phyloP scores from a whole-genome alignment of 2,797 vertebrate genomes.

The Leptoclinus maculatus region DNA sequence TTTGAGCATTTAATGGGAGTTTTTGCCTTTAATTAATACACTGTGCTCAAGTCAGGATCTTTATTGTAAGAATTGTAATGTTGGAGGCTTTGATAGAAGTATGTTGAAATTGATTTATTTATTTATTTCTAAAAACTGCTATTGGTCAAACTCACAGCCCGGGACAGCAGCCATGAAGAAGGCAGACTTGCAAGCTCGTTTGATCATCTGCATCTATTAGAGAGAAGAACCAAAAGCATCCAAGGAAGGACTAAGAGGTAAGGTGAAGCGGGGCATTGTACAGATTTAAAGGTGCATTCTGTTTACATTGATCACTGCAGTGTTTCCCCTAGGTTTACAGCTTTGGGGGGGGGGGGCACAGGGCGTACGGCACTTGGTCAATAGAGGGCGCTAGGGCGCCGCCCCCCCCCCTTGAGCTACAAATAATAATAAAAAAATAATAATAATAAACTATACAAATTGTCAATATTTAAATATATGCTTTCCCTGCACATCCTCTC shows the following conservation, averaged over 20 bases:
- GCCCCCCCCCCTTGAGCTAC: too few species aligned
- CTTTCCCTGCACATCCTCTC: too few species aligned
- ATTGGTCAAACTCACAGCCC: slow-evolving; percentile 17
- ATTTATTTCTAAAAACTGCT: not conserved
- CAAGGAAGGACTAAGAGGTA: slow-evolving; percentile 35
- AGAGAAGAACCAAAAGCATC: slow-evolving; percentile 20
- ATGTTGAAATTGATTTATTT: not conserved
- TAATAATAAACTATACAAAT: too few species aligned
- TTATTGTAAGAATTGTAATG: not conserved
- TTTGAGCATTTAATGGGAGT: not conserved
- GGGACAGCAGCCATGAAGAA: not conserved
- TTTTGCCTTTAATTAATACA: not conserved
- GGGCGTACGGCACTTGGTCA: too few species aligned
- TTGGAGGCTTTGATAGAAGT: not conserved
- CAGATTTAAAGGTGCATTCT: not conserved
- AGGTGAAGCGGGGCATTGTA: slow-evolving; percentile 21
- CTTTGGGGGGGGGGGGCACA: too few species aligned
- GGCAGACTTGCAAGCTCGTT: slow-evolving; percentile 2
- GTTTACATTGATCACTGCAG: not conserved
- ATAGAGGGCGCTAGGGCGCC: too few species aligned
- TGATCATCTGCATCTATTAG: slow-evolving; percentile 20
- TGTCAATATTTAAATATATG: too few species aligned
- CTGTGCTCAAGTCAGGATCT: not conserved
- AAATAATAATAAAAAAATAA: too few species aligned
- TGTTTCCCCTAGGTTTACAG: too few species aligned